Conservation (phyloP, 2,797 vertebrate genomes). For the Euthynnus affinis region DNA sequence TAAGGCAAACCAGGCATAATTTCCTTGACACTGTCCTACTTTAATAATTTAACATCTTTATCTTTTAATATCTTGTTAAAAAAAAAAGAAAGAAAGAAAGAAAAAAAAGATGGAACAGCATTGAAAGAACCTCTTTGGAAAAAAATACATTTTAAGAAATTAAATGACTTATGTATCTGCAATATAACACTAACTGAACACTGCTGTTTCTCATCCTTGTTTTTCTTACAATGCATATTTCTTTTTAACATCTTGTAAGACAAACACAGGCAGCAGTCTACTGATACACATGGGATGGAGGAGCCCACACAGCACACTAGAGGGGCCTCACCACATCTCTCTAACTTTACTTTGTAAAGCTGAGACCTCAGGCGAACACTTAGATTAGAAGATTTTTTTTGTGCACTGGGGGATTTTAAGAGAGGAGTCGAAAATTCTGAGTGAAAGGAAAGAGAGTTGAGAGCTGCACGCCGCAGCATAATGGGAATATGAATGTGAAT, state of each 20-base stretch:
- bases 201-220: neutral
- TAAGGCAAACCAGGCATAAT: too few species aligned
- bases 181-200: slow-evolving; percentile 10
- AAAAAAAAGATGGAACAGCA: rapidly evolving
- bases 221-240: slow-evolving; percentile 20
- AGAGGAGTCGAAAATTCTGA: slow-evolving; percentile 1
- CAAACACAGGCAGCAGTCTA: neutral
- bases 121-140: neutral
- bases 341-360: slow-evolving; percentile 48
- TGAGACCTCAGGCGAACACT: slow-evolving; percentile 24
- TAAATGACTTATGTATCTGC: neutral
- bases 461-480: slow-evolving; percentile 11
- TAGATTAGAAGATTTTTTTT: slow-evolving; percentile 20
- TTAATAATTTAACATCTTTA: neutral
- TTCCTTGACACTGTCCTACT: too few species aligned
- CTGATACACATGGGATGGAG: slow-evolving; percentile 8
- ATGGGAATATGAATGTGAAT: slow-evolving; percentile 26
- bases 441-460: slow-evolving; percentile 18
- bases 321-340: slow-evolving; percentile 29
- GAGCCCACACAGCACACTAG: slow-evolving; percentile 26
- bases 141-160: neutral
- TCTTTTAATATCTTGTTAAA: neutral
- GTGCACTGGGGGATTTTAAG: slow-evolving; percentile 13
- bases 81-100: too few species aligned
- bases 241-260: slow-evolving; percentile 21